Percentiles rank a stretch among this genome's conserved stretches.
Evolutionary conservation across 2,113 vertebrate genomes (phyloP).

Genomic region (Echinops telfairi): DNA sequence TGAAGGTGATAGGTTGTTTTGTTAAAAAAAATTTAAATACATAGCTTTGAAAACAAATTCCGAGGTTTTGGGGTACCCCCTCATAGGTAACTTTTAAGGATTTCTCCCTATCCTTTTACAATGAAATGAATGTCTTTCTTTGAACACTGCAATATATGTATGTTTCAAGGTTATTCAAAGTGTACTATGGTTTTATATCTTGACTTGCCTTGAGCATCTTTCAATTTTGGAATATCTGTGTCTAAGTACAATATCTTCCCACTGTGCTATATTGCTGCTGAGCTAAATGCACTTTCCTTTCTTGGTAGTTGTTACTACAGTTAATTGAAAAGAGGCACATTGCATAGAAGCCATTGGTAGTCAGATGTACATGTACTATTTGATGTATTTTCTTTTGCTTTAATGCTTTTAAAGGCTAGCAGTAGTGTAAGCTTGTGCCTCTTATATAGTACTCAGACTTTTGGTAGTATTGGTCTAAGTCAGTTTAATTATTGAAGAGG

Average conservation of each 20-base stretch:
- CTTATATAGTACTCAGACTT: constrained; percentile 75
- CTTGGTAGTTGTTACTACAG: constrained; percentile 84
- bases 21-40: too few relatives aligned
- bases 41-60: too few relatives aligned
- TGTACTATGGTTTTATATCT: constrained; percentile 91
- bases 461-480: constrained; percentile 76
- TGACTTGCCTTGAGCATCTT: constrained; percentile 90
- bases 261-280: constrained; percentile 97
- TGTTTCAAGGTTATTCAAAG: constrained; percentile 90
- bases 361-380: constrained; percentile 80
- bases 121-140: constrained; percentile 91
- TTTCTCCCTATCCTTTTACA: constrained; percentile 89
- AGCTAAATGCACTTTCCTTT: constrained; percentile 95
- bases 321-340: constrained; percentile 85
- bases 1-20: too few relatives aligned
- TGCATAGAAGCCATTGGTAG: constrained; percentile 83
- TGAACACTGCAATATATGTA: constrained; percentile 91
- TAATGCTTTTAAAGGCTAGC: constrained; percentile 82
- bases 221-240: constrained; percentile 87
- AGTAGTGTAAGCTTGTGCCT: constrained; percentile 81
- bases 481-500: constrained; percentile 76
- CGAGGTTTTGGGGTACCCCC: too few relatives aligned
- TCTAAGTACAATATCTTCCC: constrained; percentile 92
- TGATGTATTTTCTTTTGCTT: constrained; percentile 74
- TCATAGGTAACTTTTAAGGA: constrained; percentile 86